Conservation (phyloP, 2,797 vertebrate species). For the Gila robusta region DNA sequence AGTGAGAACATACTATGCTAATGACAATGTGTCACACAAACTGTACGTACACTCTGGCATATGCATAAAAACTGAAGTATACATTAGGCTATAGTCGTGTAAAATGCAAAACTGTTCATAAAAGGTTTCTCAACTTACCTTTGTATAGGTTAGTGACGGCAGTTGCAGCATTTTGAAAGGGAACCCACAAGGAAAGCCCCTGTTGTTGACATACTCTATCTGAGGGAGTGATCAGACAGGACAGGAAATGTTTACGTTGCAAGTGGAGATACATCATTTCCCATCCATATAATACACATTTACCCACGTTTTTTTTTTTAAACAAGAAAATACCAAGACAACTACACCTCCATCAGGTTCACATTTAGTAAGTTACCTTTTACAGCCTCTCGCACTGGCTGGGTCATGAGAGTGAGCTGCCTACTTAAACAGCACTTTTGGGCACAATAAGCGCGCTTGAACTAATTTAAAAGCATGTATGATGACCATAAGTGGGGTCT, state of each 20-base stretch:
- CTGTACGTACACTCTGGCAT: neutral
- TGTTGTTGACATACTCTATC: slow-evolving; percentile 98
- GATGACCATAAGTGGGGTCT: neutral
- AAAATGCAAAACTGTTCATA: neutral
- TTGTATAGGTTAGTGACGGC: slow-evolving; percentile 98
- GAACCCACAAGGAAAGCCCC: slow-evolving; percentile 96
- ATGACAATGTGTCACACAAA: neutral
- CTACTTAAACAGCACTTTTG: slow-evolving; percentile 23
- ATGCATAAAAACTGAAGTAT: neutral
- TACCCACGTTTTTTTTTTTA: too few relatives aligned
- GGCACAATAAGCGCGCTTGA: neutral
- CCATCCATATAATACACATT: neutral
- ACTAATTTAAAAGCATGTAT: neutral
- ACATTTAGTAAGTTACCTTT: neutral
- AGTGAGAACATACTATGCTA: neutral
- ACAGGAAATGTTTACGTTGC: slow-evolving; percentile 49
- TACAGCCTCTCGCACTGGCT: neutral
- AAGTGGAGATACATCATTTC: slow-evolving; percentile 9
- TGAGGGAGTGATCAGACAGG: slow-evolving; percentile 68
- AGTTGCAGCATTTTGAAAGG: slow-evolving; percentile 97
- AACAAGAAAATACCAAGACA: slow-evolving; percentile 3
- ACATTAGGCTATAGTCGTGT: neutral
- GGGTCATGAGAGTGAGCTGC: slow-evolving; percentile 11
- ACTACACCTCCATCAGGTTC: neutral
- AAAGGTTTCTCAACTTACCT: slow-evolving; percentile 77